A percentile compares a stretch with the other conserved stretches of the same genome.
These are phyloP conservation scores for Apomyelois bistriatella DNA, from an alignment of 2,888 invertebrate species.

Conservation along the genomic window DNA sequence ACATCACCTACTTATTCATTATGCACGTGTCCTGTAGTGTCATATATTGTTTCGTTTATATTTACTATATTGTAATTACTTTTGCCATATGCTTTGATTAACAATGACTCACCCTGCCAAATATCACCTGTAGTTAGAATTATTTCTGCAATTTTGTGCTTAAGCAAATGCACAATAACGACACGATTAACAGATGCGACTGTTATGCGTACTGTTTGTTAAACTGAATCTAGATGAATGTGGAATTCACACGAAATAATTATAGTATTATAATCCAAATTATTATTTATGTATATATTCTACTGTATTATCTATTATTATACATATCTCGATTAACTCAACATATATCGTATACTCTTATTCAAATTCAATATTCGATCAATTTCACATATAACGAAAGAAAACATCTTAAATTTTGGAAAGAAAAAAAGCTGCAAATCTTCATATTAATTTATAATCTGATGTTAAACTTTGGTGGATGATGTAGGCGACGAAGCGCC, in stretches of 20 bases:
- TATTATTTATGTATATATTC: conserved; percentile 48
- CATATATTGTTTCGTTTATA: conserved; percentile 27
- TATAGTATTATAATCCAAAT: conserved; percentile 29
- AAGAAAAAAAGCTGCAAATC: conserved; percentile 49
- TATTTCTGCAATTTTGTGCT: conserved; percentile 55
- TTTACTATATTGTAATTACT: conserved; percentile 30
- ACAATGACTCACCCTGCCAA: conserved; percentile 35
- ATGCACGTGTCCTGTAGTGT: conserved; percentile 28
- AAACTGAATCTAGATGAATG: conserved; percentile 43
- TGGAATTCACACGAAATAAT: conserved; percentile 45
- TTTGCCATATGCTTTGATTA: conserved; percentile 51
- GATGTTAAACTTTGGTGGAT: conserved; percentile 49
- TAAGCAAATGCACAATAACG: conserved; percentile 67
- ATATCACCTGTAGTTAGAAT: conserved; percentile 49
- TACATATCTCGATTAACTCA: conserved; percentile 65
- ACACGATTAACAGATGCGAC: conserved; percentile 57
- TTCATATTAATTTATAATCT: conserved; percentile 36
- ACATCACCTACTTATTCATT: conserved; percentile 21
- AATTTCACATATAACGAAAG: conserved; percentile 57
- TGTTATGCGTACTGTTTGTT: conserved; percentile 76
- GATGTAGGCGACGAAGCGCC: conserved; percentile 95
- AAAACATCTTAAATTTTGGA: conserved; percentile 75
- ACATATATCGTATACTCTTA: conserved; percentile 38
- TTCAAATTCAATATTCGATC: conserved; percentile 36
- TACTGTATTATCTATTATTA: conserved; percentile 52